These are phyloP conservation scores for Barnardius zonarius DNA, from an alignment of 2,113 vertebrate species.

Conservation along the genomic window DNA sequence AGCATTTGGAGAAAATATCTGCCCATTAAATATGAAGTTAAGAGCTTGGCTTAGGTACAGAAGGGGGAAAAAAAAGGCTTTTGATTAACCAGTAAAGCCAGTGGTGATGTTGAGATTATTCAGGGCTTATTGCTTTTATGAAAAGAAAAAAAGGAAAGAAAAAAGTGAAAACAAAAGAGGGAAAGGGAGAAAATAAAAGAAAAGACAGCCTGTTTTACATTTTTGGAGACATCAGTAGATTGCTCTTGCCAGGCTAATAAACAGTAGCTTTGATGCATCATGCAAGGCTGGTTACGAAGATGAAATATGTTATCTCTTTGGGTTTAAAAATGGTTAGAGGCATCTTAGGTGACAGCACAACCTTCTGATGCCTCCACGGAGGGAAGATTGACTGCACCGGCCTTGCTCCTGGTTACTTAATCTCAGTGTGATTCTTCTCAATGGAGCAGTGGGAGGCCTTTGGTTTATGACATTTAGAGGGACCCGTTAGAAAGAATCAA, in stretches of 20 bases:
- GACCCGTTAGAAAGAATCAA: not conserved
- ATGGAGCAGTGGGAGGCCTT: not conserved
- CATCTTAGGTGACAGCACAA: not conserved
- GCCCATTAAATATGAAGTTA: constrained; percentile 60
- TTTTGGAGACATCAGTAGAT: constrained; percentile 8
- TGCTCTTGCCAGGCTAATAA: constrained; percentile 18
- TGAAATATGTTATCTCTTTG: not conserved
- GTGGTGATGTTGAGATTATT: constrained; percentile 44
- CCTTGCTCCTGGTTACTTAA: not conserved
- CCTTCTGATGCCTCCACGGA: not conserved
- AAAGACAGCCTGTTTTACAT: not conserved
- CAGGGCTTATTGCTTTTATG: constrained; percentile 33
- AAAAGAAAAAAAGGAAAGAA: not conserved
- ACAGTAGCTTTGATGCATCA: not conserved
- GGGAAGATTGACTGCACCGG: not conserved
- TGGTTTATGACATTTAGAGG: not conserved
- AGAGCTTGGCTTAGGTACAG: constrained; percentile 55
- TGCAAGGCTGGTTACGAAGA: not conserved
- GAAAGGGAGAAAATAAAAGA: not conserved
- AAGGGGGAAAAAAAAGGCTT: constrained; percentile 23
- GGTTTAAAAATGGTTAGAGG: not conserved
- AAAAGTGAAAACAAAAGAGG: not conserved
- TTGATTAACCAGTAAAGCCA: constrained; percentile 61
- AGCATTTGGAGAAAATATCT: constrained; percentile 64
- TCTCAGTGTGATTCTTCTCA: not conserved